Base-by-base conservation (phyloP, 1,140 invertebrate species). In the Magallana ariakensis region DNA sequence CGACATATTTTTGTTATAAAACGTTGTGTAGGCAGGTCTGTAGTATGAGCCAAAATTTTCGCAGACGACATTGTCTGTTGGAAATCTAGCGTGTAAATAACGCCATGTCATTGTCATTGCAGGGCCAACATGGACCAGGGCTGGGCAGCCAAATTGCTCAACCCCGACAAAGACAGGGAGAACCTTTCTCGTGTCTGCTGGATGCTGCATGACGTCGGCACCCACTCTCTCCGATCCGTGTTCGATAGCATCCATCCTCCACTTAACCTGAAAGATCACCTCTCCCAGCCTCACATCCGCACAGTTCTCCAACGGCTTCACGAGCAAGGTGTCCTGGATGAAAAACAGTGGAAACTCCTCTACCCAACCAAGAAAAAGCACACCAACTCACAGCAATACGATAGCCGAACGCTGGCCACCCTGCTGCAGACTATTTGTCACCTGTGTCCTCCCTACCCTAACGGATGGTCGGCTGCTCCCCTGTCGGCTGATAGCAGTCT, bases 221-320 rank as follows among this genome's bases (percentile, higher is more conserved):
- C 91, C 3, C 80, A 88, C 13, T 90, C 91, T 8, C 87, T 93
- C 0, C 57, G 90, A 19, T 58, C 84, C 11, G 90, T 90, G 0
- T 93, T 94, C 80, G 91, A 93, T 87, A 91, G 89, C 56, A 89
- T 93, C 54, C 92, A 93, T 87, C 92, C 93, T 0, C 92, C 92
- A 15, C 58, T 93, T 0, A 90, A 62, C 54, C 89, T 94, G 0
- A 82, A 86, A 1, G 91, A 93, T 11, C 91, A 92, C 80, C 90
- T 94, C 4, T 54, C 87, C 0, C 92, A 93, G 80, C 55, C 85
- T 10, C 91, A 94, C 80, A 86, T 93, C 9, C 87, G 89, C 80
- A 13, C 89, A 22, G 90, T 93, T 10, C 88, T 92, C 7, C 83
- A 85, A 19, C 84, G 85, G 66, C 90, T 93, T 1, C 89, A 91